A percentile compares a stretch with the other conserved stretches of the same genome.
Conservation (phyloP, 2,888 invertebrate genomes). For the Nesidiocoris tenuis region DNA sequence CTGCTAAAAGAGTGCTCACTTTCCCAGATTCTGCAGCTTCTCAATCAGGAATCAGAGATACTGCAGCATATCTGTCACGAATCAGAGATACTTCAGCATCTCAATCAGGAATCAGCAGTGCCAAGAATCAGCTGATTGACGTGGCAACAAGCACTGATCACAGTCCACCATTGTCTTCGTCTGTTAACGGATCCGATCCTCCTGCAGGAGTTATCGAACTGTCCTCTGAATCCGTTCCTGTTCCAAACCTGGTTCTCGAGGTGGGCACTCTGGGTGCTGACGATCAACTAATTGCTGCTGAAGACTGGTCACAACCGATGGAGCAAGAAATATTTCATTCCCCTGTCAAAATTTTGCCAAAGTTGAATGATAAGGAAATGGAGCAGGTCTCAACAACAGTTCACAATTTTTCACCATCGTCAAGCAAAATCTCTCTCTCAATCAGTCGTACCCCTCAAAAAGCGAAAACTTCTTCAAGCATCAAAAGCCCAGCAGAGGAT, state of each 20-base stretch:
- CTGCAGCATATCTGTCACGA: too few species aligned
- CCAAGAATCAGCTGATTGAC: too few species aligned
- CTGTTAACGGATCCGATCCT: background rate
- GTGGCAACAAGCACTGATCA: too few species aligned
- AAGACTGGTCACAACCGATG: slow-evolving; percentile 31
- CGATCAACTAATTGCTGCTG: background rate
- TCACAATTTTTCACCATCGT: background rate
- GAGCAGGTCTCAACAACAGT: background rate
- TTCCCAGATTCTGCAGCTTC: too few species aligned
- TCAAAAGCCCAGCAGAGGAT: background rate
- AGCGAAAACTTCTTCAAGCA: background rate
- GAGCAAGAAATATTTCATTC: background rate
- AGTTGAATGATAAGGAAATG: background rate
- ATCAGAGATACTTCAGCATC: too few species aligned
- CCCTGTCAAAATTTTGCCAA: background rate
- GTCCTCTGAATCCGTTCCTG: background rate
- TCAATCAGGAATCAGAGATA: too few species aligned
- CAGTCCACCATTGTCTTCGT: too few species aligned
- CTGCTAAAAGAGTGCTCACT: too few species aligned
- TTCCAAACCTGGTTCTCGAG: too few species aligned
- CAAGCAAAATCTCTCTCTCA: background rate
- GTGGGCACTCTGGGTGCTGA: too few species aligned
- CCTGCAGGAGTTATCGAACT: background rate
- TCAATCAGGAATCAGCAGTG: too few species aligned
- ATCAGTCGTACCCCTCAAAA: background rate